Percentiles rank a stretch among this genome's conserved stretches.
Conservation (phyloP, 2,888 invertebrate genomes). For the Macrophya alboannulata region DNA sequence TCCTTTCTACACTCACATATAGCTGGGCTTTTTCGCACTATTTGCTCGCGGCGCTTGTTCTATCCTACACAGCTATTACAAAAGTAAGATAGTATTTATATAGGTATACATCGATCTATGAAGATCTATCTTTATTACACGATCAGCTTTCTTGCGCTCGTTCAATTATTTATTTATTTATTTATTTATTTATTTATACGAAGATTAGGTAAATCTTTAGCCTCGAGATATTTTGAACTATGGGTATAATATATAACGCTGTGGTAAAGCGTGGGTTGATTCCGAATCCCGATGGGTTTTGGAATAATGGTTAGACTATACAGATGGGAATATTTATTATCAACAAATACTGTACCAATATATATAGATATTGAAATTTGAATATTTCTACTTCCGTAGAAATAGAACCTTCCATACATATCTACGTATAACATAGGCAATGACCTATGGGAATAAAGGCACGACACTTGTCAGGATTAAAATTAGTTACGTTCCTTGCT, state of each 20-base stretch:
- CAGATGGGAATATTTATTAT: background rate
- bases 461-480: slow-evolving; percentile 29
- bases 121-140: background rate
- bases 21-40: background rate
- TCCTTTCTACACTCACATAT: background rate
- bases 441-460: background rate
- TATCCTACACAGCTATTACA: background rate
- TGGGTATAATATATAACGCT: no score
- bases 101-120: no score
- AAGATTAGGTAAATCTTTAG: background rate
- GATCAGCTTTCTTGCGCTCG: background rate
- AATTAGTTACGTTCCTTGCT: slow-evolving; percentile 15
- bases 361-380: background rate
- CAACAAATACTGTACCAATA: background rate
- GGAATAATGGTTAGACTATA: background rate
- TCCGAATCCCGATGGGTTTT: background rate
- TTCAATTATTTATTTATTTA: slow-evolving; percentile 30
- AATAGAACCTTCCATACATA: background rate
- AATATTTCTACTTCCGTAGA: background rate
- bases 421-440: background rate
- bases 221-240: slow-evolving; percentile 18
- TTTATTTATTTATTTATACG: slow-evolving; percentile 42
- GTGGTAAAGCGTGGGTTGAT: background rate
- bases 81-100: background rate
- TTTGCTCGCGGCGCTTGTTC: background rate